These are phyloP conservation scores for Drosophila histrio DNA, from an alignment of 2,888 invertebrate species.

Conservation along the genomic window DNA sequence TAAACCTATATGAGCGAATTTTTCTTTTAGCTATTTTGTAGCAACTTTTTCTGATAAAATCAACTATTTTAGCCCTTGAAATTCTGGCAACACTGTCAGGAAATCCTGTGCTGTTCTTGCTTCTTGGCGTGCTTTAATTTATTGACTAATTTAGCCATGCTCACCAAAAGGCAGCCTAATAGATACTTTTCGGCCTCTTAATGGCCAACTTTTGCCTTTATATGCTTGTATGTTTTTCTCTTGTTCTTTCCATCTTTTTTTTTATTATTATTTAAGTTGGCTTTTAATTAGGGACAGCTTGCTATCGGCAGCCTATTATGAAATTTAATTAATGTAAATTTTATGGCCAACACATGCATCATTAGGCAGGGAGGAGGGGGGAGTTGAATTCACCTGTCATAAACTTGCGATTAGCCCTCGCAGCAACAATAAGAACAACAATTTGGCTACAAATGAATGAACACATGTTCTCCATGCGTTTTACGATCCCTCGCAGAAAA, in stretches of 20 bases:
- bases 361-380: not conserved
- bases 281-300: constrained; percentile 30
- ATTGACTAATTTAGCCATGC: constrained; percentile 70
- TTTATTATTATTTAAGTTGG: constrained; percentile 9
- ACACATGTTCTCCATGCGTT: constrained; percentile 64
- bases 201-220: constrained; percentile 55
- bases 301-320: constrained; percentile 36
- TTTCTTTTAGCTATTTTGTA: no score
- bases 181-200: constrained; percentile 69
- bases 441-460: constrained; percentile 65
- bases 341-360: constrained; percentile 50
- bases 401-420: constrained; percentile 54
- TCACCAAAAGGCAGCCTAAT: constrained; percentile 45
- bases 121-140: constrained; percentile 62
- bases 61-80: no score
- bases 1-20: no score
- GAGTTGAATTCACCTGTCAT: constrained; percentile 33
- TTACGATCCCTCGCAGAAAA: constrained; percentile 49
- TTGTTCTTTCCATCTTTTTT: not conserved
- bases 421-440: constrained; percentile 33
- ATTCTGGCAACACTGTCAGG: no score
- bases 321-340: constrained; percentile 70
- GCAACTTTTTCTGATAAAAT: no score
- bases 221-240: constrained; percentile 1
- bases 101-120: constrained; percentile 12